Base-by-base conservation (phyloP, 2,888 invertebrate species). In the Heliconius cydno region DNA sequence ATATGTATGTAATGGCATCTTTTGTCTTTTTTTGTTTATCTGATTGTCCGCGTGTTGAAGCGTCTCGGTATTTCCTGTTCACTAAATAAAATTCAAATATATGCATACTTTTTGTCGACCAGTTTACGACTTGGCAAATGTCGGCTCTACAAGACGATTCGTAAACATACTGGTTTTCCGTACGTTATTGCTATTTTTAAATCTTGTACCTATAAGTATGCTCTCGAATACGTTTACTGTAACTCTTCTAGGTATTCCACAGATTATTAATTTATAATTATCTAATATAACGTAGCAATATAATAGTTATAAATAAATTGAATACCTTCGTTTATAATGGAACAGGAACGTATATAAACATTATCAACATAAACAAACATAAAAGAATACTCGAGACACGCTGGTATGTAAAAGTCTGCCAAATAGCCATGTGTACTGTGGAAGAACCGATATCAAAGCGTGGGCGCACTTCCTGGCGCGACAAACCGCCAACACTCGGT, bases 61-160 rank as follows among this genome's bases (percentile, higher is more conserved):
- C 85, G 87, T 89, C 89, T 88, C 85, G 88, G 89, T 92, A 92
- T 93, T 94, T 94, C 94, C 94, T 94, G 93, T 91, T 93, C 83
- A 90, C 88, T 82, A 91, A 92, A 92, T 92, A 89, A 89, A 89
- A 94, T 94, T 93, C 90, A 92, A 94, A 94, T 94, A 84, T 93
- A 94, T 94, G 91, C 94, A 92, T 91, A 90, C 89, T 93, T 92
- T 93, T 94, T 93, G 92, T 90, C 89, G 90, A 91, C 89, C 87
- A 88, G 88, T 88, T 88, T 89, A 88, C 88, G 86, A 87, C 83
- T 85, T 81, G 77, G 84, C 84, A 84, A 87, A 86, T 83, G 80
- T 85, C 82, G 81, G 77, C 75, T 77, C 74, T 67, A 79, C 74
- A 73, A 78, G 76, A 77, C 72, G 78, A 78, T 84, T 83, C 82